These are phyloP conservation scores for Plecturocebus donacophilus DNA, from an alignment of 2,113 vertebrate genomes.

Conservation along the genomic window DNA sequence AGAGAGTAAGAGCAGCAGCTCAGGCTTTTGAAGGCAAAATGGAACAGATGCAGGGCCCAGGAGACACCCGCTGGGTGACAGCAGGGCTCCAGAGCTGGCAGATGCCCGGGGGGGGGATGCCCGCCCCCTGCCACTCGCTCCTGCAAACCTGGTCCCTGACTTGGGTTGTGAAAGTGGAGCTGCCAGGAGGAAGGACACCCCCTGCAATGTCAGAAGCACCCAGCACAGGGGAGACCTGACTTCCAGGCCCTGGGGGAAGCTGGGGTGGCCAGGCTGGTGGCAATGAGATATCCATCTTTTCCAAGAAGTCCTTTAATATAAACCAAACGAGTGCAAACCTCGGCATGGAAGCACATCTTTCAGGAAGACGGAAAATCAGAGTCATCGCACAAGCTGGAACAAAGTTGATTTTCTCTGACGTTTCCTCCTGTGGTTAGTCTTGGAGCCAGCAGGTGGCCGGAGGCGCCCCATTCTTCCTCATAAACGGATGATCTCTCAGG, in stretches of 20 bases:
- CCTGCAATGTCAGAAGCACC: not conserved
- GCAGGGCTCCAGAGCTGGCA: not conserved
- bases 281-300: not conserved
- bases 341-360: not conserved
- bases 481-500: rapidly evolving
- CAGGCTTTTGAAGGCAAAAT: not conserved
- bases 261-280: not conserved
- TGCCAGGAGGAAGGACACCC: not conserved
- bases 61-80: not conserved
- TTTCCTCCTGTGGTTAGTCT: not conserved
- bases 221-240: not conserved
- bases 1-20: not conserved
- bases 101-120: too few species aligned
- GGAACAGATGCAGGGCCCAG: not conserved
- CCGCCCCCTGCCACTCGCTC: not conserved
- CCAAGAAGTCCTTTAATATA: not conserved
- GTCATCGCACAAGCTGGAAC: not conserved
- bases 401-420: not conserved
- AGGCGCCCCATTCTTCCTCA: not conserved
- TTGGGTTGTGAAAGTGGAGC: not conserved
- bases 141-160: not conserved
- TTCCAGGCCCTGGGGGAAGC: not conserved
- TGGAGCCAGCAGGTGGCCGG: too few species aligned
- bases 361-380: not conserved
- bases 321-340: not conserved